phyloP scores from a whole-genome alignment of 2,113 vertebrate genomes.

The Nanger granti region DNA sequence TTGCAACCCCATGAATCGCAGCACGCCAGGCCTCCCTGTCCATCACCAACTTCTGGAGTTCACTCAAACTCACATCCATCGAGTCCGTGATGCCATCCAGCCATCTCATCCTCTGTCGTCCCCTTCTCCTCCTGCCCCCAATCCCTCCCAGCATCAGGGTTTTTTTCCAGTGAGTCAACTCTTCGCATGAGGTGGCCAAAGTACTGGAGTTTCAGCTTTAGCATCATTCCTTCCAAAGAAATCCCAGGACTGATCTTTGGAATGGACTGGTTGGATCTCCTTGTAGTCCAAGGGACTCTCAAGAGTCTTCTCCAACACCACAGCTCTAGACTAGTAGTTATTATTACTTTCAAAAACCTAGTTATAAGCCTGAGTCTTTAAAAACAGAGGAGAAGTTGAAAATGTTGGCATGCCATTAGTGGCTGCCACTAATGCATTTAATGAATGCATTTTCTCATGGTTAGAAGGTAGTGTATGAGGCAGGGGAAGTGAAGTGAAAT shows the following conservation, averaged over 20 bases:
- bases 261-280: too few species aligned
- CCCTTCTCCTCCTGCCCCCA: too few species aligned
- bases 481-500: neutral
- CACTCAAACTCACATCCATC: rapidly evolving
- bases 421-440: neutral
- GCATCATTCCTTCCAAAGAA: too few species aligned
- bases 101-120: too few species aligned
- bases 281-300: too few species aligned
- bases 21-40: too few species aligned
- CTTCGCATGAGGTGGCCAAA: rapidly evolving
- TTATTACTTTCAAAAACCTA: slow-evolving; percentile 7
- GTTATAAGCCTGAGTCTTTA: neutral
- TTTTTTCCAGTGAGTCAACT: too few species aligned
- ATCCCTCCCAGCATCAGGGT: too few species aligned
- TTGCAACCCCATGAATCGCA: too few species aligned
- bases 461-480: neutral
- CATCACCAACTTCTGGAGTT: too few species aligned
- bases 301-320: too few species aligned
- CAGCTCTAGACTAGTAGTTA: neutral
- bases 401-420: neutral
- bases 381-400: neutral
- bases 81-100: rapidly evolving
- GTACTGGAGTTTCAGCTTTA: too few species aligned
- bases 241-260: rapidly evolving
- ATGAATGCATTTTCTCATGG: neutral